Evolutionary conservation across 2,888 invertebrate species (phyloP).

Genomic region (Seira musarum): DNA sequence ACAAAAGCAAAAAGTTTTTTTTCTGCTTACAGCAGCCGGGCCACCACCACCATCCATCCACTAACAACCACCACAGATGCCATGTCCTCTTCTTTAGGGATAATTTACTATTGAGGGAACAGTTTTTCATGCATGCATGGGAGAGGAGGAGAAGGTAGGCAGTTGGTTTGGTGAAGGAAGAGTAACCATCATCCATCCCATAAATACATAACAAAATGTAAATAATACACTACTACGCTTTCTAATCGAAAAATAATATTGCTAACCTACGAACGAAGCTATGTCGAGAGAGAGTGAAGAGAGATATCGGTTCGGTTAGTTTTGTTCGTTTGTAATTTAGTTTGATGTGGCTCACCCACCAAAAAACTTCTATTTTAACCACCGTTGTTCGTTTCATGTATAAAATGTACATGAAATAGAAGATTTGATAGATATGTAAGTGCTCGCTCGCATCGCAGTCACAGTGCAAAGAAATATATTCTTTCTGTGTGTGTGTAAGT

Average conservation of each 20-base stretch:
- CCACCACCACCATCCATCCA: constrained; percentile 16
- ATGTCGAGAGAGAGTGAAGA: constrained; percentile 18
- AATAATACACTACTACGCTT: constrained; percentile 21
- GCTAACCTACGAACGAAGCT: neutral
- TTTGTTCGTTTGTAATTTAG: constrained; percentile 41
- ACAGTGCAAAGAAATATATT: neutral
- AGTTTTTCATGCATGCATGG: constrained; percentile 39
- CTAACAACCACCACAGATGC: constrained; percentile 26
- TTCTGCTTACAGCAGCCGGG: constrained; percentile 16
- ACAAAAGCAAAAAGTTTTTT: constrained; percentile 1
- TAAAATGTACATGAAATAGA: neutral
- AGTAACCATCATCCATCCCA: constrained; percentile 40
- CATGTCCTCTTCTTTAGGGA: constrained; percentile 24
- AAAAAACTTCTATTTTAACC: constrained; percentile 35
- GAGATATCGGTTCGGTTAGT: constrained; percentile 36
- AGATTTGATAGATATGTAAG: neutral
- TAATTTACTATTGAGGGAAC: constrained; percentile 43
- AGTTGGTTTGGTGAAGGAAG: too few relatives aligned
- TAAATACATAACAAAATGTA: constrained; percentile 22
- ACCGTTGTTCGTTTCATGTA: constrained; percentile 22
- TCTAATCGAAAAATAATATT: constrained; percentile 17
- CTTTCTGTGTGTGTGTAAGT: too few relatives aligned
- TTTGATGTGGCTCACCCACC: constrained; percentile 58
- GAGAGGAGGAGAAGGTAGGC: constrained; percentile 35
- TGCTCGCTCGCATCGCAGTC: neutral